A percentile compares a stretch with the other conserved stretches of the same genome.
These are phyloP conservation scores for Drosophila miranda DNA, from an alignment of 1,140 invertebrate species.

Conservation along the genomic window DNA sequence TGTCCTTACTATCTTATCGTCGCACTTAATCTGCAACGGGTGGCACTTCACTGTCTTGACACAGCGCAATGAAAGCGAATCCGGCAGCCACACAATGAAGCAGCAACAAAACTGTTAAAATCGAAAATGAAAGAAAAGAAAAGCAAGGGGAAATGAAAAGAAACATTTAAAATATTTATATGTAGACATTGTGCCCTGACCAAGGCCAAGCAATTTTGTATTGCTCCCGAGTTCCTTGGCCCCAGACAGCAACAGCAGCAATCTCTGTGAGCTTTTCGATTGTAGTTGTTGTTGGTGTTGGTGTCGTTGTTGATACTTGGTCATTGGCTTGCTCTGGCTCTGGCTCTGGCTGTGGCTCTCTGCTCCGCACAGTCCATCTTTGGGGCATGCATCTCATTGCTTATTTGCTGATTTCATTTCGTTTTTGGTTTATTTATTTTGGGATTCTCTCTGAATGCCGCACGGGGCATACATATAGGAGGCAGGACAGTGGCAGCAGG, in stretches of 20 bases:
- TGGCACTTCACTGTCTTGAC: conserved; percentile 69
- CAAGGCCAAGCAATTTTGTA: conserved; percentile 78
- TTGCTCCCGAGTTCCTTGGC: conserved; percentile 75
- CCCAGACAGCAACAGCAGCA: conserved; percentile 48
- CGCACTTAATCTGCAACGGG: conserved; percentile 51
- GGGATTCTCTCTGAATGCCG: conserved; percentile 36
- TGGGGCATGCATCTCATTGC: conserved; percentile 20
- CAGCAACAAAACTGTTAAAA: conserved; percentile 27
- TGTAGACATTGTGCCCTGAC: conserved; percentile 69
- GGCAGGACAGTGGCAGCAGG: background rate
- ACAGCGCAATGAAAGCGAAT: conserved; percentile 69
- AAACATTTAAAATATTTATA: conserved; percentile 79
- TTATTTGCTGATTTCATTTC: conserved; percentile 78
- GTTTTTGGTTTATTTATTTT: conserved; percentile 68
- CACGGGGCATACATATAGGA: conserved; percentile 20
- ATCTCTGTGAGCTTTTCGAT: conserved; percentile 44
- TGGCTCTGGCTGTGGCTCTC: conserved; percentile 25
- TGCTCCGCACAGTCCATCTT: conserved; percentile 14
- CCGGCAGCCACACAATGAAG: conserved; percentile 12
- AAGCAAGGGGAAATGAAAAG: conserved; percentile 45
- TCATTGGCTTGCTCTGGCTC: conserved; percentile 65
- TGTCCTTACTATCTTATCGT: conserved; percentile 61
- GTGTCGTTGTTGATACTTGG: conserved; percentile 68
- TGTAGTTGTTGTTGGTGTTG: conserved; percentile 34
- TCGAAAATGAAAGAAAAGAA: conserved; percentile 26